Conservation (phyloP, 2,797 vertebrate species). For the Aselliscus stoliczkanus region DNA sequence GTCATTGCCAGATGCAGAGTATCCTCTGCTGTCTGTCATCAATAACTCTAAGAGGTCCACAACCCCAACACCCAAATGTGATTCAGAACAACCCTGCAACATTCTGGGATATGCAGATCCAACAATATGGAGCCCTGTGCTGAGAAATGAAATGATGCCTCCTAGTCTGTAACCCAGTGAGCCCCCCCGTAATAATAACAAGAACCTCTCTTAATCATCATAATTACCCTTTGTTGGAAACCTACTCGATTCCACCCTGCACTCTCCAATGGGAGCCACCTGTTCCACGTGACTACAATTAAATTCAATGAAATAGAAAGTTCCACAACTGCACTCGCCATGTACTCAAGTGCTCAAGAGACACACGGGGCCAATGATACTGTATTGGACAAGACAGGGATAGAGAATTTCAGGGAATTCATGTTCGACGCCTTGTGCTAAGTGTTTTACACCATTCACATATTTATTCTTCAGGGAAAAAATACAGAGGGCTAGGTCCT, state of each 20-base stretch:
- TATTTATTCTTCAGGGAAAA: neutral
- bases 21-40: neutral
- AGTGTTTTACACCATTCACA: neutral
- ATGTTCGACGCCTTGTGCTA: neutral
- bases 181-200: neutral
- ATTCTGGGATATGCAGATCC: neutral
- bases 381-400: neutral
- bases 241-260: neutral
- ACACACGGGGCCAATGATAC: neutral
- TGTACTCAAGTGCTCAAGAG: neutral
- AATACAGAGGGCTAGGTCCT: neutral
- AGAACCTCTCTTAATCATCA: too few species aligned
- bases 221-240: neutral
- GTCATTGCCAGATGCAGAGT: neutral
- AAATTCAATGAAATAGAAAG: neutral
- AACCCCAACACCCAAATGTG: accelerated
- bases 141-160: neutral
- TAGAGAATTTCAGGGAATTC: neutral
- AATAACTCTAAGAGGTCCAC: neutral
- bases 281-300: neutral
- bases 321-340: neutral
- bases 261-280: neutral
- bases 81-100: neutral
- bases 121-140: accelerated
- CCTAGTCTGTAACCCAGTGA: neutral